Percentiles rank a stretch among this genome's conserved stretches.
Evolutionary conservation across 2,888 invertebrate species (phyloP).

Genomic region (Ceriagrion tenellum): DNA sequence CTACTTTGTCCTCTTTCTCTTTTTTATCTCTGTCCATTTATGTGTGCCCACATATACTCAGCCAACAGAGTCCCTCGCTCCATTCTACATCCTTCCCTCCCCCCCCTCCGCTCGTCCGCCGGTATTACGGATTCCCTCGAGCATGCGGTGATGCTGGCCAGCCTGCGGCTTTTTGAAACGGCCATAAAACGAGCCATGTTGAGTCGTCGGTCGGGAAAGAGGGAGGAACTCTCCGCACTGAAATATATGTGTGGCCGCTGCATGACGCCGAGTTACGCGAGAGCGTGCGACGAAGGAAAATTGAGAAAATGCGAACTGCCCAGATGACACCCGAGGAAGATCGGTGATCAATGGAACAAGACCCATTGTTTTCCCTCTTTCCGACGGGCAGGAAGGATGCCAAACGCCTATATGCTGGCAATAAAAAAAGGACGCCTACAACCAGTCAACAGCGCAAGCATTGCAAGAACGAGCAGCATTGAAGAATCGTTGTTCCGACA

Average conservation of each 20-base stretch:
- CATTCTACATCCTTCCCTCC: not conserved
- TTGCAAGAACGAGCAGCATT: too few species aligned
- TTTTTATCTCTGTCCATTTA: too few species aligned
- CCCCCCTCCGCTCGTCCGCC: not conserved
- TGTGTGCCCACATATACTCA: too few species aligned
- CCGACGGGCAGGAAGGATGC: too few species aligned
- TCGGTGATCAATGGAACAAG: too few species aligned
- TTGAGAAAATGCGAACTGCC: not conserved
- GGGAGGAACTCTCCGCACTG: not conserved
- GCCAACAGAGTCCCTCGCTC: too few species aligned
- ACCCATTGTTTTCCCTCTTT: too few species aligned
- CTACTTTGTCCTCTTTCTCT: not conserved
- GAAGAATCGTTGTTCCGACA: too few species aligned
- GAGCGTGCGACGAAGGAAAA: not conserved
- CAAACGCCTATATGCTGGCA: too few species aligned
- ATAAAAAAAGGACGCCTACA: too few species aligned
- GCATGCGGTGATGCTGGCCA: constrained; percentile 1
- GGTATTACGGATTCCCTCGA: constrained; percentile 9
- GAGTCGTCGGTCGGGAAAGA: not conserved
- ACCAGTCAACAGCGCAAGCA: too few species aligned
- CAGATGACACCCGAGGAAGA: not conserved
- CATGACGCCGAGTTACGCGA: not conserved
- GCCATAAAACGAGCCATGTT: constrained; percentile 9
- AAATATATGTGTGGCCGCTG: constrained; percentile 3
- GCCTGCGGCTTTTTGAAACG: constrained; percentile 34